Evolutionary conservation across 2,888 invertebrate species (phyloP).

Genomic region (Melanophora roralis): DNA sequence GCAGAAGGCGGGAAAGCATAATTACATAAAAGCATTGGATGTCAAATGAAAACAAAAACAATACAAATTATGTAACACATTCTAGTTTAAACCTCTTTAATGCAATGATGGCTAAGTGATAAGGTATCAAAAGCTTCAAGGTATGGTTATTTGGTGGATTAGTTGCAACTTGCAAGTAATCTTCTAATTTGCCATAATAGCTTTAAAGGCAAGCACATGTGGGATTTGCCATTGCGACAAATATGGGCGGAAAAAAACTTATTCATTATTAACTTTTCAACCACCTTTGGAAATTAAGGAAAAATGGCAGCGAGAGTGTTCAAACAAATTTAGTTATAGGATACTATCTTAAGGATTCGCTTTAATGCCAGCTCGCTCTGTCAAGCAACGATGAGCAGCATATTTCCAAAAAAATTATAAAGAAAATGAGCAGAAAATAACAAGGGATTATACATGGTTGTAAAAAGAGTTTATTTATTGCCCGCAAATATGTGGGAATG

Average conservation of each 20-base stretch:
- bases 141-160: background rate
- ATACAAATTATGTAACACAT: background rate
- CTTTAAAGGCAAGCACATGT: conserved; percentile 58
- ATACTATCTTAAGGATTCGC: conserved; percentile 5
- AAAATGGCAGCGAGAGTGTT: too few species aligned
- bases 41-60: background rate
- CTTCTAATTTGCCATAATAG: conserved; percentile 59
- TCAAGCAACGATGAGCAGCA: background rate
- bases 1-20: background rate
- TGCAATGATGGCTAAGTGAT: background rate
- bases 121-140: background rate
- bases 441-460: conserved; percentile 54
- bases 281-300: too few species aligned
- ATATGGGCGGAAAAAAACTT: conserved; percentile 45
- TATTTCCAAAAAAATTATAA: conserved; percentile 35
- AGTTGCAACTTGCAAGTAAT: conserved; percentile 48
- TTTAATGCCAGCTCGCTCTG: background rate
- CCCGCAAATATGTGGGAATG: conserved; percentile 60
- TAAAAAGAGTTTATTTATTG: conserved; percentile 61
- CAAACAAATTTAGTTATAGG: background rate
- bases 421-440: conserved; percentile 45
- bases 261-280: background rate
- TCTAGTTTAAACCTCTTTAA: background rate
- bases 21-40: conserved; percentile 10
- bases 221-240: conserved; percentile 58